Evolutionary conservation across 2,888 invertebrate genomes (phyloP).

Genomic region (Marronus borbonicus): DNA sequence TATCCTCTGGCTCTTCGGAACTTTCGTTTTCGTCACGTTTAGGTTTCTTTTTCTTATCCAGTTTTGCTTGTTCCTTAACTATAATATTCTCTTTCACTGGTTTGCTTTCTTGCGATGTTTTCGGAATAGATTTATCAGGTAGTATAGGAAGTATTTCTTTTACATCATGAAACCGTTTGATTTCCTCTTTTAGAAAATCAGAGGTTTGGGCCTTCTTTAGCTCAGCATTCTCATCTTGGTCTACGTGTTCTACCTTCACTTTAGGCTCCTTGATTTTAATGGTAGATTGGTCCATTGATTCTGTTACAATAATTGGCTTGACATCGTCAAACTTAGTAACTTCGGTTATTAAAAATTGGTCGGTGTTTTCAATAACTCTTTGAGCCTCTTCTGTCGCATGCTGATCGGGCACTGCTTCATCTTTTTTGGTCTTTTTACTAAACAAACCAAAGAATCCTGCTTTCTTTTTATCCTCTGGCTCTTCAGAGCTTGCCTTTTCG

Average conservation of each 20-base stretch:
- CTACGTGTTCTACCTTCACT: neutral
- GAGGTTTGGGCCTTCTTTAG: constrained; percentile 53
- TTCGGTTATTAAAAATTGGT: constrained; percentile 60
- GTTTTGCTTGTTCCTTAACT: constrained; percentile 7
- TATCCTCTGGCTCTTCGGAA: constrained; percentile 52
- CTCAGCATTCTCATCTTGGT: constrained; percentile 44
- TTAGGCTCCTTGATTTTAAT: neutral
- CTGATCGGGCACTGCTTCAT: constrained; percentile 31
- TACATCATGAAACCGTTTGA: constrained; percentile 55
- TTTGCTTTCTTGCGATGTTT: too few relatives aligned
- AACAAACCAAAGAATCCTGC: constrained; percentile 58
- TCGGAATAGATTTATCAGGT: too few relatives aligned
- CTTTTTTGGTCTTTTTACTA: constrained; percentile 57
- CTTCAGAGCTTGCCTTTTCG: constrained; percentile 59
- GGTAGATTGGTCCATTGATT: neutral
- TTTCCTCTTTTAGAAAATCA: constrained; percentile 56
- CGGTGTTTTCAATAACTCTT: constrained; percentile 44
- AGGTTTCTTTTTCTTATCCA: constrained; percentile 59
- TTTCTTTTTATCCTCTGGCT: constrained; percentile 56
- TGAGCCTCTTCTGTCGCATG: constrained; percentile 33
- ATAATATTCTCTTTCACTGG: constrained; percentile 10
- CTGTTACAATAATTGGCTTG: constrained; percentile 50
- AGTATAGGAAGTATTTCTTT: constrained; percentile 5
- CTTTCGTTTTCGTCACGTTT: constrained; percentile 63
- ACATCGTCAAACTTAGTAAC: constrained; percentile 61